Percentiles rank a stretch among this genome's conserved stretches.
Evolutionary conservation across 2,797 vertebrate species (phyloP).

Genomic region (Manis pentadactyla): DNA sequence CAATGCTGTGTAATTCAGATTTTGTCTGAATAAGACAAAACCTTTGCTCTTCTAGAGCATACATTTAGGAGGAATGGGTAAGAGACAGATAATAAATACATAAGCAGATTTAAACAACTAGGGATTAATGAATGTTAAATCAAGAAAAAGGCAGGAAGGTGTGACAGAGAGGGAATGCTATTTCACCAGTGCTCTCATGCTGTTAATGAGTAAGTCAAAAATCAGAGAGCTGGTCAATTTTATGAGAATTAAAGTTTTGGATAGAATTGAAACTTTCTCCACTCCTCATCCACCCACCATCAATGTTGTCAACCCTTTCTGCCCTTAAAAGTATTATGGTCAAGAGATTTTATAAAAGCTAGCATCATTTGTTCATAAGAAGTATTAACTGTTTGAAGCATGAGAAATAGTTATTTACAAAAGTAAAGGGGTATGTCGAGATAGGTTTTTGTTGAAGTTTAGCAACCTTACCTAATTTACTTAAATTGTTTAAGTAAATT

Average conservation of each 20-base stretch:
- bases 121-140: background rate
- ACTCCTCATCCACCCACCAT: background rate
- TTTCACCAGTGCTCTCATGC: background rate
- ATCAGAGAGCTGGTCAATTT: background rate
- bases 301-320: background rate
- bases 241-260: background rate
- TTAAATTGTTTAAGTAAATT: conserved; percentile 8
- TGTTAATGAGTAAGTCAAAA: background rate
- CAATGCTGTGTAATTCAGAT: background rate
- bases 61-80: background rate
- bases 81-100: background rate
- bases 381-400: background rate
- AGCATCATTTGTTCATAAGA: conserved; percentile 37
- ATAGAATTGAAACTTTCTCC: background rate
- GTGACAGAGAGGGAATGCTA: background rate
- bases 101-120: background rate
- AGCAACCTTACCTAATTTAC: conserved; percentile 5
- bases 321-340: background rate
- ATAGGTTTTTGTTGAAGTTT: conserved; percentile 47
- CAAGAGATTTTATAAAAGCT: conserved; percentile 16
- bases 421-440: background rate
- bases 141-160: background rate
- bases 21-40: conserved; percentile 10
- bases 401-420: conserved; percentile 15
- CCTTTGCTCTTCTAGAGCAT: background rate